phyloP scores from a whole-genome alignment of 2,888 invertebrate species.

The Eristalinus aeneus region DNA sequence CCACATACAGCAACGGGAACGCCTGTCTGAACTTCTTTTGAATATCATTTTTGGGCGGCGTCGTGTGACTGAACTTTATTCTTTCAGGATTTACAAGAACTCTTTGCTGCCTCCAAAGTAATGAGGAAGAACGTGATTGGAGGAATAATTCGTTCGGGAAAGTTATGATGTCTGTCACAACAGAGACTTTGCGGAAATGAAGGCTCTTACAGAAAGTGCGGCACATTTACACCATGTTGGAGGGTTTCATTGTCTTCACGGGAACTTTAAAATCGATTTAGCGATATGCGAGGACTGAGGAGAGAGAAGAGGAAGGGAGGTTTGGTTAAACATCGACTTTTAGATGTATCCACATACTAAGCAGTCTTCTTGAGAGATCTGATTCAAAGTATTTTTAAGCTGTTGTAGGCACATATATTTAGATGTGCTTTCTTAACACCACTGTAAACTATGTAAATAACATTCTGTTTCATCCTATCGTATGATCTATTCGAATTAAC shows the following conservation, averaged over 20 bases:
- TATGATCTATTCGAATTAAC: too few relatives aligned
- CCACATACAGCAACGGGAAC: neutral
- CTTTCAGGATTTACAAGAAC: neutral
- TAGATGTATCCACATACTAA: too few relatives aligned
- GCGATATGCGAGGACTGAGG: too few relatives aligned
- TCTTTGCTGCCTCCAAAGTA: neutral
- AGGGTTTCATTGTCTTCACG: too few relatives aligned
- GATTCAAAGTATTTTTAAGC: too few relatives aligned
- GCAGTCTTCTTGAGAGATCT: too few relatives aligned
- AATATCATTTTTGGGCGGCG: neutral
- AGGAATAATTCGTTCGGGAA: neutral
- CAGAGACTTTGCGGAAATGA: neutral
- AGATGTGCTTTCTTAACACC: too few relatives aligned
- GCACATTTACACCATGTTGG: neutral
- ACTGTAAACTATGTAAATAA: too few relatives aligned
- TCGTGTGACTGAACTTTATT: conserved; percentile 5
- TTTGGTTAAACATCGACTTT: too few relatives aligned
- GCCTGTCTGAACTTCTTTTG: conserved; percentile 13
- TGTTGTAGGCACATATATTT: too few relatives aligned
- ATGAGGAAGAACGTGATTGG: neutral
- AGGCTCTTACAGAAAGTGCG: neutral
- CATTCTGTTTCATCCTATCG: too few relatives aligned
- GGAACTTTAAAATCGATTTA: neutral
- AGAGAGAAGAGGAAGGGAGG: too few relatives aligned
- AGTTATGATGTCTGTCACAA: neutral